Evolutionary conservation across 2,888 invertebrate genomes (phyloP), one percentile per base, ranked within the genome.

Genomic region (Agonopterix arenella): DNA sequence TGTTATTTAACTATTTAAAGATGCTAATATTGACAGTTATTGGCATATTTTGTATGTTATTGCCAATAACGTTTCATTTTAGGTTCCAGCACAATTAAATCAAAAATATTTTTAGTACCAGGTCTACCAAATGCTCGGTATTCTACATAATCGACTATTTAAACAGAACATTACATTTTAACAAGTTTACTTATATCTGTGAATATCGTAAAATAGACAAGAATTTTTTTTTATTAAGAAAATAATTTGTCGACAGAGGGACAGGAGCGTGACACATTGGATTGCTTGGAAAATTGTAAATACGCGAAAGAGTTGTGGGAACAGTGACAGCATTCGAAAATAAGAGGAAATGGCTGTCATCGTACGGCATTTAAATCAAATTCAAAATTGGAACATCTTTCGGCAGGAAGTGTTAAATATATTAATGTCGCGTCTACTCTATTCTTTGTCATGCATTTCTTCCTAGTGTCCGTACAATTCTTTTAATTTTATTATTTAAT

Each of bases 321-420:
- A 76, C 76, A 59, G 71, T 62, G 64, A 68, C 62, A 73, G 64
- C 66, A 64, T 66, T 72, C 68, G 68, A 73, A 73, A 78, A 74
- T 75, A 69, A 73, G 68, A 84, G 86, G 86, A 88, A 84, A 84
- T 80, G 73, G 75, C 76, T 81, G 86, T 86, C 86, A 78, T 54
- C 85, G 70, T 62, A 64, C 62, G 62, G 73, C 68, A 70, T 77
- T 78, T 86, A 85, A 84, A 88, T 88, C 84, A 86, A 82, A 86
- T 75, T 79, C 77, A 82, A 82, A 88, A 88, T 85, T 88, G 81
- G 84, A 80, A 80, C 84, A 80, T 81, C 83, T 80, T 84, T 83
- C 81, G 78, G 67, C 81, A 75, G 84, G 84, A 84, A 80, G 78
- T 76, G 74, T 76, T 74, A 71, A 83, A 85, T 84, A 77, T 81